A percentile compares a stretch with the other conserved stretches of the same genome.
phyloP scores from a whole-genome alignment of 2,888 invertebrate species.

The Macropis europaea region DNA sequence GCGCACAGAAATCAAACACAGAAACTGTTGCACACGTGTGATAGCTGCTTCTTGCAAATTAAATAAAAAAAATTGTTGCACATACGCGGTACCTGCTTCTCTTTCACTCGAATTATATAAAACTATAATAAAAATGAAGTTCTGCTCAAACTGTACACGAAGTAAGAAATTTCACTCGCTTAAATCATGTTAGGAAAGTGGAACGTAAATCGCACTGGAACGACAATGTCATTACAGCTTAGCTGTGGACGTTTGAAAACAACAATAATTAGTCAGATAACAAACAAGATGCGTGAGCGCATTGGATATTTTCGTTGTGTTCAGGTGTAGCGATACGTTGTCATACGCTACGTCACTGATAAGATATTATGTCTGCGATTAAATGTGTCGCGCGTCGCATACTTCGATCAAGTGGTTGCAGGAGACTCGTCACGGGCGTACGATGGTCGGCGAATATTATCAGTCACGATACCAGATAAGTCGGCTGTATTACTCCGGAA shows the following conservation, averaged over 20 bases:
- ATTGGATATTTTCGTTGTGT: conserved; percentile 17
- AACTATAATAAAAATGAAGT: too few relatives aligned
- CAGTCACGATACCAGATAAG: conserved; percentile 1
- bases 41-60: too few relatives aligned
- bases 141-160: too few relatives aligned
- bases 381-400: conserved; percentile 34
- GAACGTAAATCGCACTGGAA: too few relatives aligned
- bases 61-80: too few relatives aligned
- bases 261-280: conserved; percentile 21
- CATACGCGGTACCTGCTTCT: too few relatives aligned
- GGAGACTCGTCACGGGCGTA: conserved; percentile 1
- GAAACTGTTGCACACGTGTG: too few relatives aligned
- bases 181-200: too few relatives aligned
- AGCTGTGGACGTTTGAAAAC: conserved; percentile 38
- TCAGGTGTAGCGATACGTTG: conserved; percentile 3
- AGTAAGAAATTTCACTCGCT: too few relatives aligned
- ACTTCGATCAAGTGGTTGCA: conserved; percentile 19
- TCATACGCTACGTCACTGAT: conserved; percentile 56
- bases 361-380: conserved; percentile 56
- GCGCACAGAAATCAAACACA: not conserved
- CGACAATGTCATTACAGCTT: too few relatives aligned
- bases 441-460: conserved; percentile 5
- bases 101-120: too few relatives aligned
- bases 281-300: not conserved
- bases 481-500: conserved; percentile 6